Evolutionary conservation across 1,140 invertebrate species (phyloP).

Genomic region (Zaprionus inermis): DNA sequence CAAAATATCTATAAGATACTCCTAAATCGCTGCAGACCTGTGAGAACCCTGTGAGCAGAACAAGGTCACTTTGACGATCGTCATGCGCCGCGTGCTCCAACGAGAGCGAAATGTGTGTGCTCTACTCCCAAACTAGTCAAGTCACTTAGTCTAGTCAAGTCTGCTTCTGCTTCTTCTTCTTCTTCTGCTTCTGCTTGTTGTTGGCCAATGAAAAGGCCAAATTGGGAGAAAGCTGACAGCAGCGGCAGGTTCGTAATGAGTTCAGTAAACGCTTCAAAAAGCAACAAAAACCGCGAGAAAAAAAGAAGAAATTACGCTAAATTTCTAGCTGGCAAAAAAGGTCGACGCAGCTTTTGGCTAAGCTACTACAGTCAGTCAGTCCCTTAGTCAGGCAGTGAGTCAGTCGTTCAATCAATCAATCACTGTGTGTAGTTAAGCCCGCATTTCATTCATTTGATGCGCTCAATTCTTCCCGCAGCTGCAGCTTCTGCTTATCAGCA

Average conservation of each 20-base stretch:
- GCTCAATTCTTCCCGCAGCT: conserved; percentile 40
- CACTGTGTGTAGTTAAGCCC: conserved; percentile 13
- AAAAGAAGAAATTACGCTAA: conserved; percentile 49
- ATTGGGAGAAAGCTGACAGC: conserved; percentile 52
- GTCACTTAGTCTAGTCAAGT: conserved; percentile 17
- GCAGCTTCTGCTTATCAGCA: conserved; percentile 17
- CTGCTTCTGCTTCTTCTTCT: too few relatives aligned
- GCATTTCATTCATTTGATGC: conserved; percentile 38
- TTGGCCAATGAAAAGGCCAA: conserved; percentile 25
- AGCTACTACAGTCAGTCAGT: conserved; percentile 5
- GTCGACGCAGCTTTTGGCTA: conserved; percentile 1
- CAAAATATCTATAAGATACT: too few relatives aligned
- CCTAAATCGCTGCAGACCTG: background rate
- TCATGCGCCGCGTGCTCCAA: background rate
- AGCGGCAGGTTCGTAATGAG: conserved; percentile 21
- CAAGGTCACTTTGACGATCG: background rate
- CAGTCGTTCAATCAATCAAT: conserved; percentile 33
- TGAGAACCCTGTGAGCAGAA: background rate
- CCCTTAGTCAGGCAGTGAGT: background rate
- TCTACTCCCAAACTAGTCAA: conserved; percentile 16
- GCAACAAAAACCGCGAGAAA: conserved; percentile 26
- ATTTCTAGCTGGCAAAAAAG: conserved; percentile 25
- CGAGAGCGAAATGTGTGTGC: background rate
- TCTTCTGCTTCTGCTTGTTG: background rate
- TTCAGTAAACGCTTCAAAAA: conserved; percentile 28